phyloP scores from a whole-genome alignment of 2,888 invertebrate genomes.

The Eupithecia vulgata region DNA sequence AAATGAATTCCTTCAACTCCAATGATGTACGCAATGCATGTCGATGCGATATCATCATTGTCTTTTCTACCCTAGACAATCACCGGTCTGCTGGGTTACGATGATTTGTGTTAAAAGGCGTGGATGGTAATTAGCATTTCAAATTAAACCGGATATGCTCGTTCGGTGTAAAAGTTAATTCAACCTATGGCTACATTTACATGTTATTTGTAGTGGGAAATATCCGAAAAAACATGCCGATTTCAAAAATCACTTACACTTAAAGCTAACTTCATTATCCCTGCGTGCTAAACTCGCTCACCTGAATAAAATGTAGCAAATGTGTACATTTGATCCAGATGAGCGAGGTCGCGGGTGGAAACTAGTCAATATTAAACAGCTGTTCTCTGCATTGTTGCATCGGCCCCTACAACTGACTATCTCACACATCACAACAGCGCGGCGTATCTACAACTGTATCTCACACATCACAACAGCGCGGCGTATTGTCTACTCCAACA shows the following conservation, averaged over 20 bases:
- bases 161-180: neutral
- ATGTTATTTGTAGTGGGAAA: neutral
- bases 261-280: neutral
- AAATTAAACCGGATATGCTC: neutral
- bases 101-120: neutral
- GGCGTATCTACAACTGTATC: slow-evolving; percentile 32
- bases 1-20: too few relatives aligned
- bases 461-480: slow-evolving; percentile 33
- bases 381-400: slow-evolving; percentile 30
- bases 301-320: too few relatives aligned
- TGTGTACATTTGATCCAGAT: neutral
- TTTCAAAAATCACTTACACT: neutral
- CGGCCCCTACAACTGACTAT: slow-evolving; percentile 29
- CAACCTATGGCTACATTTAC: neutral
- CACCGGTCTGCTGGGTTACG: neutral
- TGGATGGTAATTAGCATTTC: neutral
- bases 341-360: neutral
- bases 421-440: slow-evolving; percentile 29
- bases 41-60: too few relatives aligned
- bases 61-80: too few relatives aligned
- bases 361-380: neutral
- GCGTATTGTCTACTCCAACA: slow-evolving; percentile 38
- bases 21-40: too few relatives aligned
- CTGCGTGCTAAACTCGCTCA: neutral
- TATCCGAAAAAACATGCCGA: neutral